Evolutionary conservation across 2,113 vertebrate genomes (phyloP).

Genomic region (Columba janthina): DNA sequence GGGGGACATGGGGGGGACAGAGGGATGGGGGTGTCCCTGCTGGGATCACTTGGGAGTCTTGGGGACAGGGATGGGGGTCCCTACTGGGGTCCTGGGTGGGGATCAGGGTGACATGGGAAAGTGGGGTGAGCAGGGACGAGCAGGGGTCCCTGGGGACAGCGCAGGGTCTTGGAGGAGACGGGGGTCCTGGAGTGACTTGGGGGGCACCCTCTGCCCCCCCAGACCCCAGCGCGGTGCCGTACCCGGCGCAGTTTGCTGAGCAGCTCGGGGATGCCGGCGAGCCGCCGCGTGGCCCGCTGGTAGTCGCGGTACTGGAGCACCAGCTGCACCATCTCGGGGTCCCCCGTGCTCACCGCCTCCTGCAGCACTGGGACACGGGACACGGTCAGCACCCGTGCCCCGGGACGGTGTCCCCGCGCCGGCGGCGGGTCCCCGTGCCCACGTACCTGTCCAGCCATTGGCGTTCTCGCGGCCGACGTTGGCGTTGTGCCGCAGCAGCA

Average conservation of each 20-base stretch:
- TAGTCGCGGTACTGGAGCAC: conserved; percentile 94
- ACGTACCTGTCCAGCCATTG: conserved; percentile 90
- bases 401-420: neutral
- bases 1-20: neutral
- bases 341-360: conserved; percentile 94
- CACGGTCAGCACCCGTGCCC: neutral
- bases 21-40: neutral
- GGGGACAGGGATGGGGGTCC: no score
- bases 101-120: neutral
- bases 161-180: neutral
- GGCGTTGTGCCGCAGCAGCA: conserved; percentile 87
- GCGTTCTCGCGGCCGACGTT: conserved; percentile 86
- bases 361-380: conserved; percentile 82
- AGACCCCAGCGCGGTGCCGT: neutral
- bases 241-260: conserved; percentile 93
- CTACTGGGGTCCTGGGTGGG: no score
- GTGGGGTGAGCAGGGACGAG: neutral
- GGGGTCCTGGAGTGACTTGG: accelerated
- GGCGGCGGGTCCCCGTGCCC: accelerated
- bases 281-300: conserved; percentile 86
- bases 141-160: neutral
- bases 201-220: neutral
- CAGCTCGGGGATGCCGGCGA: conserved; percentile 91
- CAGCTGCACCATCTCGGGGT: conserved; percentile 93
- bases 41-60: neutral